Evolutionary conservation across 2,797 vertebrate species (phyloP), one percentile per base, ranked within the genome.

Genomic region (Enteromius thamalakanensis): DNA sequence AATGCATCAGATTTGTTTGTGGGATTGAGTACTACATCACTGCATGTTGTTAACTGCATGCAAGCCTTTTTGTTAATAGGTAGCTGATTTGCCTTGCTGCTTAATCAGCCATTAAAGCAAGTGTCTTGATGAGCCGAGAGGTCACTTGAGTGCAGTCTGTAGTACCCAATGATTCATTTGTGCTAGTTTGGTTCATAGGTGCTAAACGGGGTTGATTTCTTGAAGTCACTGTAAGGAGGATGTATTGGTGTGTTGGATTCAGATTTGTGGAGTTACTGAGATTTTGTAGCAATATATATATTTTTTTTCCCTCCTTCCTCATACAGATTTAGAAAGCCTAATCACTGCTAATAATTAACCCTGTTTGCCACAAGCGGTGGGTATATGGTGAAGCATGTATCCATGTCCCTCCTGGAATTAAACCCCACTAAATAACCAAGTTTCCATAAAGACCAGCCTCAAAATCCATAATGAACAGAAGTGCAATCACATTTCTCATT

Each of bases 271-370:
- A 51, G 2, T 40, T 49, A 34, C 42, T 51, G 17, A 37, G 29
- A 17, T 23, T 53, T 69, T 69, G 9, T 62, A 19, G 47, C 23
- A 40, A 37, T 37, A 37, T 37, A 0, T 40, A 8, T 71, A 29
- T 7, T 26, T 19, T 62, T 1, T 3, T 80, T 49, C 15, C 32
- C 21, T 3, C 40, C 40, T 21, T 14, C 15, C 4, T 68, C 23
- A 26, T 10, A 26, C 1, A 14, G 71, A 58, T 37, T 29, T 29
- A 49, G 8, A 78, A 62, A 72, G 80, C 23, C 58, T 47, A 51
- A 4, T 70, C 51, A 26, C 58, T 78, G 40, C 19, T 80, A 65
- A 76, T 86, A 26, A 86, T 76, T 76, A 80, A 77, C 79, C 62
- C n/a, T 1, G 14, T 76, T 77, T 40, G 26, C 53, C 29, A 58